phyloP scores from a whole-genome alignment of 2,797 vertebrate genomes.

The Sebastes oblongus region DNA sequence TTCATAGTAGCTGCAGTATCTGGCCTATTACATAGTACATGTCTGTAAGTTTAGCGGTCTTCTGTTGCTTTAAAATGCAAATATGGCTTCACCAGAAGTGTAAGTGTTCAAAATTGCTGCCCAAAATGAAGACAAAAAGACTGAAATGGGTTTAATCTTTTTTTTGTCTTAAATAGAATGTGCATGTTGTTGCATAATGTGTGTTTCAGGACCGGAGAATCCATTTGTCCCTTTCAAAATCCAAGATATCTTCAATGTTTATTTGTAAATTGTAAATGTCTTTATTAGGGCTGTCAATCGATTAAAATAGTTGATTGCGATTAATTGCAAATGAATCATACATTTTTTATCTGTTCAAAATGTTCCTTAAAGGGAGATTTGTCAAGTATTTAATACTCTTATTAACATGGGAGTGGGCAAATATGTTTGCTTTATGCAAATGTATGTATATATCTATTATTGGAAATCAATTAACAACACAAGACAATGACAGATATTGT shows the following conservation, averaged over 20 bases:
- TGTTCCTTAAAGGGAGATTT: too few species aligned
- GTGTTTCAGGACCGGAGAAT: neutral
- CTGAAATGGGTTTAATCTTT: neutral
- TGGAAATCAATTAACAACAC: too few species aligned
- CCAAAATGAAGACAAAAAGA: neutral
- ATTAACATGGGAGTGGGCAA: rapidly evolving
- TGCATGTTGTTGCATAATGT: neutral
- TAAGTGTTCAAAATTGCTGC: neutral
- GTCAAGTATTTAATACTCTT: too few species aligned
- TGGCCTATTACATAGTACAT: neutral
- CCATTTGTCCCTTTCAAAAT: too few species aligned
- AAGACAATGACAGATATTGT: too few species aligned
- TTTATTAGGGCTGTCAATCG: too few species aligned
- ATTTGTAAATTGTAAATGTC: too few species aligned
- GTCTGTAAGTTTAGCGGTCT: neutral
- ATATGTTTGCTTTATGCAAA: too few species aligned
- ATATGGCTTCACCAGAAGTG: neutral
- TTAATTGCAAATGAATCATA: rapidly evolving
- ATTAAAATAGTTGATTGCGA: too few species aligned
- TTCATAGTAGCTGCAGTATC: neutral
- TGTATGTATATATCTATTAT: too few species aligned
- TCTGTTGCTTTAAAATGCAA: neutral
- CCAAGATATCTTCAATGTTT: neutral
- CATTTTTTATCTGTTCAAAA: rapidly evolving
- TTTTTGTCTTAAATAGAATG: neutral